Evolutionary conservation across 2,113 vertebrate genomes (phyloP).

Genomic region (Nerophis ophidion): DNA sequence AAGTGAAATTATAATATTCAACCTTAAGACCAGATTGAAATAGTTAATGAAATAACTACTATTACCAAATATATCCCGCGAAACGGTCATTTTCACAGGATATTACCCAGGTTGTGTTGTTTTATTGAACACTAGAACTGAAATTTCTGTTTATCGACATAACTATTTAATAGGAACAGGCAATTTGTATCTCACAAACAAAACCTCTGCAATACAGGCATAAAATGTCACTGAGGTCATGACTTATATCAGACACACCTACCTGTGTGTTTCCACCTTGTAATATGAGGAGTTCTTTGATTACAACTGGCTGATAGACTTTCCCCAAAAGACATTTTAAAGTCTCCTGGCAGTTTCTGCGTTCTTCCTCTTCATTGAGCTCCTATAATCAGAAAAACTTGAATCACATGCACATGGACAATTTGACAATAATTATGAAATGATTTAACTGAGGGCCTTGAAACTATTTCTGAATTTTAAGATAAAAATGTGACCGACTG

Average conservation of each 20-base stretch:
- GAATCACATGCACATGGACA: neutral
- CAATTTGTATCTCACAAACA: no score
- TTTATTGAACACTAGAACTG: no score
- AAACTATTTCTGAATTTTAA: no score
- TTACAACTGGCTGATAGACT: constrained; percentile 85
- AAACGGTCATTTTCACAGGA: no score
- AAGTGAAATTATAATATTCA: no score
- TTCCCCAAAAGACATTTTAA: constrained; percentile 76
- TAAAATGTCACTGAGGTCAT: neutral
- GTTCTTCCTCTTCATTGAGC: constrained; percentile 73
- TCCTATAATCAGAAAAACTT: constrained; percentile 51
- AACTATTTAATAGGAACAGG: no score
- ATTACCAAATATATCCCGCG: no score
- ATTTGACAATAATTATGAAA: neutral
- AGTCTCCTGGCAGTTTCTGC: constrained; percentile 59
- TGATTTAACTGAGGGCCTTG: neutral
- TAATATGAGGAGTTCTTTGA: constrained; percentile 86
- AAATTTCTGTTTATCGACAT: no score
- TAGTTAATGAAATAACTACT: no score
- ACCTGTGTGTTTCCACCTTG: constrained; percentile 88
- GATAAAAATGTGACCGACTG: no score
- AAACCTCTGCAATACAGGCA: neutral
- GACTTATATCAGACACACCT: neutral
- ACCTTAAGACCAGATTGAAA: no score
- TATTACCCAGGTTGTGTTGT: no score